Conservation (phyloP, 2,113 vertebrate species). For the Emydura subglobosa region DNA sequence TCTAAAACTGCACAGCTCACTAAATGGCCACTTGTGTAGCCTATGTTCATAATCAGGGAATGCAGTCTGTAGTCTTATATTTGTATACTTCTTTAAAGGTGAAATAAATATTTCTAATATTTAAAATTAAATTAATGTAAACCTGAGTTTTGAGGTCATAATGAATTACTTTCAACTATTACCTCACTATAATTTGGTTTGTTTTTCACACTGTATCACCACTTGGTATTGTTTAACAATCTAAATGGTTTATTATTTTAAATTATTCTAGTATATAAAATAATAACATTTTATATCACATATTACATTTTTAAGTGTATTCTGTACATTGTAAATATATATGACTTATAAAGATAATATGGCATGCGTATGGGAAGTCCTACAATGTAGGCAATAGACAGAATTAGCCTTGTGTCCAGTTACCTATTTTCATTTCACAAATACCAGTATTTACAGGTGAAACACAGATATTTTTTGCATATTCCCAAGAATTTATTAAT, state of each 20-base stretch:
- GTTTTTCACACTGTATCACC: neutral
- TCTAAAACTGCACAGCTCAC: constrained; percentile 56
- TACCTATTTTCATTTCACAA: neutral
- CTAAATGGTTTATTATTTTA: neutral
- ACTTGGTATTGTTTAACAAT: neutral
- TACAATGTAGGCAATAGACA: neutral
- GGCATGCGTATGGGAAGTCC: rapidly evolving
- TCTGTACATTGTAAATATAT: neutral
- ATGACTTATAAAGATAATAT: neutral
- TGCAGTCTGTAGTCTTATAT: neutral
- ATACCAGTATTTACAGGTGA: neutral
- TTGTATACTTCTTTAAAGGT: neutral
- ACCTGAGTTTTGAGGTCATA: neutral
- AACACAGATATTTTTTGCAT: neutral
- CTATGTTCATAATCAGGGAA: neutral
- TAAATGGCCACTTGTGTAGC: constrained; percentile 22
- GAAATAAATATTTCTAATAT: neutral
- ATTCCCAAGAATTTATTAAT: neutral
- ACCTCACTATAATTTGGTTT: constrained; percentile 28
- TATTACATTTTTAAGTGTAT: neutral
- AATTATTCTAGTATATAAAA: constrained; percentile 8
- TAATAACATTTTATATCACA: neutral
- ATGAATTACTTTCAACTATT: neutral
- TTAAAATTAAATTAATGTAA: neutral
- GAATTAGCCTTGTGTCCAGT: neutral